Evolutionary conservation across 1,140 invertebrate genomes (phyloP).

Genomic region (Reticulitermes speratus): DNA sequence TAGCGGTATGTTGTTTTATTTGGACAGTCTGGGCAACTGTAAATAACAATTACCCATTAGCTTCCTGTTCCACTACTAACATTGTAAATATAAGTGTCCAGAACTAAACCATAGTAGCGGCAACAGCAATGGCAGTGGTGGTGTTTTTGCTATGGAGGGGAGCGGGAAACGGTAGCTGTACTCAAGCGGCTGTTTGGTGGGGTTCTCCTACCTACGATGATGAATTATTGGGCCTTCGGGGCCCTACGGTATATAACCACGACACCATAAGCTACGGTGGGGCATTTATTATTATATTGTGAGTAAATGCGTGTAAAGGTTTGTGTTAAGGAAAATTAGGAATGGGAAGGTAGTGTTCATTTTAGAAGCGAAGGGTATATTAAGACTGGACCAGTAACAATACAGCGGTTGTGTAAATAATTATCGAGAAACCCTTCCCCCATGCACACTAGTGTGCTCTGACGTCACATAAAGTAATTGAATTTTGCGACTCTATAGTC

Average conservation of each 20-base stretch:
- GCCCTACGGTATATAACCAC: neutral
- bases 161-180: neutral
- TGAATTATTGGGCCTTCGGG: constrained; percentile 14
- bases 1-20: neutral
- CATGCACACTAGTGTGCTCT: neutral
- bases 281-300: neutral
- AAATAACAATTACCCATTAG: constrained; percentile 10
- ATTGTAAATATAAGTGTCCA: neutral
- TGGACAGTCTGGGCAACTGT: neutral
- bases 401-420: neutral
- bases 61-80: neutral
- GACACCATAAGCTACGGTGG: neutral
- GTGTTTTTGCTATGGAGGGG: neutral
- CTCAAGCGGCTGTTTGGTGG: neutral
- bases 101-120: neutral
- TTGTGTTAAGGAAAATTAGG: neutral
- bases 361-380: neutral
- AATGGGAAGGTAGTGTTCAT: neutral
- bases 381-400: neutral
- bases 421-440: neutral
- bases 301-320: neutral
- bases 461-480: neutral
- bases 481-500: constrained; percentile 6
- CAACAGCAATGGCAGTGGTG: neutral
- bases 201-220: neutral